Evolutionary conservation across 2,113 vertebrate species (phyloP).

Genomic region (Probosciger aterrimus): DNA sequence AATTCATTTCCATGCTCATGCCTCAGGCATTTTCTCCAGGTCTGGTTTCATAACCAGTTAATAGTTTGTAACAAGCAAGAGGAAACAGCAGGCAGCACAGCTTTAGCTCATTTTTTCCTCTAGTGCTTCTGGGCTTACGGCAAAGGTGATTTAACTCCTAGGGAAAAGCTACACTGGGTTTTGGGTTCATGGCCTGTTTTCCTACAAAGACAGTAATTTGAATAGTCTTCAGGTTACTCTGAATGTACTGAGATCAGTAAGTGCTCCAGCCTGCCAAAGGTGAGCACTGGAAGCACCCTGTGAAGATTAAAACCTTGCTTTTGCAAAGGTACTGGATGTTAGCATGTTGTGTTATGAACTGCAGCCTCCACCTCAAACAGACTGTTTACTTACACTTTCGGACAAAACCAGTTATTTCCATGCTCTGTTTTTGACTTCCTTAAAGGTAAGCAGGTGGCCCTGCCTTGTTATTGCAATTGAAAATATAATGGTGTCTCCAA

Average conservation of each 20-base stretch:
- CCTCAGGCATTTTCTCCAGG: neutral
- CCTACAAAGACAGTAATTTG: neutral
- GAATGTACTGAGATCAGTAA: neutral
- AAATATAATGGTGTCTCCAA: neutral
- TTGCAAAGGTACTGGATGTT: neutral
- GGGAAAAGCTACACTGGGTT: neutral
- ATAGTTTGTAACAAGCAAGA: neutral
- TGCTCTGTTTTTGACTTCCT: neutral
- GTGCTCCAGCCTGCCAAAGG: neutral
- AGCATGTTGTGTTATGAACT: neutral
- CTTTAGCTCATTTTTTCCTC: neutral
- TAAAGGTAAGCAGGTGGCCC: neutral
- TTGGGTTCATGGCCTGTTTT: neutral
- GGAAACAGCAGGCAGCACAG: neutral
- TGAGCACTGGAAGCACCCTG: neutral
- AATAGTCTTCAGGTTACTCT: neutral
- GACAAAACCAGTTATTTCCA: neutral
- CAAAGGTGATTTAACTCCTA: neutral
- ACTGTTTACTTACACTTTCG: neutral
- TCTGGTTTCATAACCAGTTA: neutral
- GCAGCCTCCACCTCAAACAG: neutral
- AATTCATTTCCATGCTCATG: neutral
- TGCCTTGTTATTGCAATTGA: neutral
- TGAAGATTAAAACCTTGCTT: neutral
- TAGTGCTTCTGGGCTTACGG: neutral